These are phyloP conservation scores for Drosophila nigricruria DNA, from an alignment of 2,888 invertebrate genomes.

Conservation along the genomic window DNA sequence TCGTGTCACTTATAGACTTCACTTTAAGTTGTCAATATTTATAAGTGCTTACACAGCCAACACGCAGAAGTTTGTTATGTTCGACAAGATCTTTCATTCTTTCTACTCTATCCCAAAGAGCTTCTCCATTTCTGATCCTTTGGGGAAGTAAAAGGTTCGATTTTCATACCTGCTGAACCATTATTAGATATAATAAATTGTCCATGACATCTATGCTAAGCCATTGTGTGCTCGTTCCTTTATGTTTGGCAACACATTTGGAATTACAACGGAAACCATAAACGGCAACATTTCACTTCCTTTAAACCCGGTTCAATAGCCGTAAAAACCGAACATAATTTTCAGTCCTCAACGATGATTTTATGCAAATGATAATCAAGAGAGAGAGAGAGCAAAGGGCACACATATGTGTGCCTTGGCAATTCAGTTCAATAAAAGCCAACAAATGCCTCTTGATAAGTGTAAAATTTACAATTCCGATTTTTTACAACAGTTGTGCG, in stretches of 20 bases:
- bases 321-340: constrained; percentile 75
- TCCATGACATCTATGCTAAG: constrained; percentile 41
- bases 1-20: constrained; percentile 77
- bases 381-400: constrained; percentile 59
- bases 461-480: constrained; percentile 77
- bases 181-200: constrained; percentile 63
- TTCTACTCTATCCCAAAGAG: not conserved
- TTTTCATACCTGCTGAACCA: constrained; percentile 35
- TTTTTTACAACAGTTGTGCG: constrained; percentile 72
- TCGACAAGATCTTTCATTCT: not conserved
- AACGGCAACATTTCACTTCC: constrained; percentile 66
- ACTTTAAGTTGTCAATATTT: constrained; percentile 80
- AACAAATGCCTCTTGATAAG: constrained; percentile 74
- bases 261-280: constrained; percentile 65
- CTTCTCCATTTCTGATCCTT: not conserved
- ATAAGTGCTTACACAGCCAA: constrained; percentile 74
- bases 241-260: constrained; percentile 16
- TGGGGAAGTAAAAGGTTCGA: constrained; percentile 4
- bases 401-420: constrained; percentile 68
- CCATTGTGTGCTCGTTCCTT: constrained; percentile 1
- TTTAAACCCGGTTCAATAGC: constrained; percentile 51
- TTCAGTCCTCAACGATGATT: constrained; percentile 66
- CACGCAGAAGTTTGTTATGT: constrained; percentile 15
- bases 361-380: constrained; percentile 74
- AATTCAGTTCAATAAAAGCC: constrained; percentile 71